phyloP scores from a whole-genome alignment of 1,140 invertebrate genomes.

The Caenorhabditis briggsae region DNA sequence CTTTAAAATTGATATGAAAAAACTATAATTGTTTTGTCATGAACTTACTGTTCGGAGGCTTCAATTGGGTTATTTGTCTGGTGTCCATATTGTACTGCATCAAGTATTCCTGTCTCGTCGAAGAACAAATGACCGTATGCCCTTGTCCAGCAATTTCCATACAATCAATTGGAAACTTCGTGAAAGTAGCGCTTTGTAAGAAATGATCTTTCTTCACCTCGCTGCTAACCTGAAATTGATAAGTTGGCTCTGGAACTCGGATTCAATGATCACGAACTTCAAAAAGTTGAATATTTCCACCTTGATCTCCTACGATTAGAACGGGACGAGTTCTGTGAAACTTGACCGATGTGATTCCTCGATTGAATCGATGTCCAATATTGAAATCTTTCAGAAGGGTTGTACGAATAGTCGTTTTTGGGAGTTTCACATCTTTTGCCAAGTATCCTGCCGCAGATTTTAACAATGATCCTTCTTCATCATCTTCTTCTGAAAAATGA shows the following conservation, averaged over 20 bases:
- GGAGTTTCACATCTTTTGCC: constrained; percentile 17
- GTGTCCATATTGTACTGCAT: constrained; percentile 50
- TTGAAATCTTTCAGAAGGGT: constrained; percentile 18
- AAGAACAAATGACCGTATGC: constrained; percentile 9
- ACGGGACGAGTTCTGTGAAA: constrained; percentile 44
- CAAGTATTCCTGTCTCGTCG: constrained; percentile 24
- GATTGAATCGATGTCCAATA: constrained; percentile 23
- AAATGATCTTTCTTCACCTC: constrained; percentile 46
- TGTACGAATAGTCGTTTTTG: constrained; percentile 36
- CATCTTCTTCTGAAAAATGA: background rate
- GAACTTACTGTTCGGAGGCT: constrained; percentile 14
- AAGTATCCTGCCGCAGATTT: constrained; percentile 32
- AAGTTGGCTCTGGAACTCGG: background rate
- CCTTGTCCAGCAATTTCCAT: constrained; percentile 25
- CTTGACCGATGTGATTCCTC: constrained; percentile 18
- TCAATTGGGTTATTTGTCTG: constrained; percentile 32
- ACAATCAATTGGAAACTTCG: constrained; percentile 17
- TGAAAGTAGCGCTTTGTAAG: constrained; percentile 15
- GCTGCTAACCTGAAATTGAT: background rate
- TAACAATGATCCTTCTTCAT: constrained; percentile 29
- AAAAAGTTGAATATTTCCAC: constrained; percentile 44
- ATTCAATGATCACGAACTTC: background rate
- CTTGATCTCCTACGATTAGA: constrained; percentile 10
- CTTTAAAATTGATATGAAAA: background rate
- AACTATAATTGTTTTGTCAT: too few species aligned